phyloP scores from a whole-genome alignment of 2,888 invertebrate species.

The Cistogaster globosa region DNA sequence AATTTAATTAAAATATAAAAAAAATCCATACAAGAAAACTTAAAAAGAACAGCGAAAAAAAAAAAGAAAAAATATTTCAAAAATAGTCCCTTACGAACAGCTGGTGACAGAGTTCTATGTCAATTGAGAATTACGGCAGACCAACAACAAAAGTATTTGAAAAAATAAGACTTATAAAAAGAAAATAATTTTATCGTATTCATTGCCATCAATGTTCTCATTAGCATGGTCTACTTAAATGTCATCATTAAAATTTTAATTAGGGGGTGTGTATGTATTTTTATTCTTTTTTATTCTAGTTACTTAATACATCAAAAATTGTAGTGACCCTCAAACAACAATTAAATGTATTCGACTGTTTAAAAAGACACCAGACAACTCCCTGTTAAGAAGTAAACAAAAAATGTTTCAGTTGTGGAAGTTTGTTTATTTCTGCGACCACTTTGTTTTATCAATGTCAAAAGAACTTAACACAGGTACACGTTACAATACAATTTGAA shows the following conservation, averaged over 20 bases:
- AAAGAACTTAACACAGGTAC: conserved; percentile 25
- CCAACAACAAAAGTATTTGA: background rate
- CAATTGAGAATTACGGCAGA: background rate
- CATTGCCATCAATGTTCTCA: conserved; percentile 18
- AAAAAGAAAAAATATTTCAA: too few species aligned
- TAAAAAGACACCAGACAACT: too few species aligned
- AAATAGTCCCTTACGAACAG: too few species aligned
- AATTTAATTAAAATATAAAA: too few species aligned
- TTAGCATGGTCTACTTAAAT: conserved; percentile 21
- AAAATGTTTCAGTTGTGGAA: background rate
- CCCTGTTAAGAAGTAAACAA: too few species aligned
- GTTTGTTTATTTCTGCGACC: background rate
- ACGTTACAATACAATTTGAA: background rate
- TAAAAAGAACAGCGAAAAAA: too few species aligned
- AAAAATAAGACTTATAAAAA: background rate
- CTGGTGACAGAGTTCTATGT: too few species aligned
- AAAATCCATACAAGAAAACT: too few species aligned
- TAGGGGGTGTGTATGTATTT: too few species aligned
- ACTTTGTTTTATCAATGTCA: conserved; percentile 54
- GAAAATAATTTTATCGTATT: background rate
- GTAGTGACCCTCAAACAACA: conserved; percentile 11
- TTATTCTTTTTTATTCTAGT: background rate
- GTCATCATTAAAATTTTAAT: conserved; percentile 31
- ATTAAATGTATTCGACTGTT: conserved; percentile 1
- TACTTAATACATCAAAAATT: background rate